phyloP scores from a whole-genome alignment of 1,140 invertebrate species.

The Solenopsis invicta region DNA sequence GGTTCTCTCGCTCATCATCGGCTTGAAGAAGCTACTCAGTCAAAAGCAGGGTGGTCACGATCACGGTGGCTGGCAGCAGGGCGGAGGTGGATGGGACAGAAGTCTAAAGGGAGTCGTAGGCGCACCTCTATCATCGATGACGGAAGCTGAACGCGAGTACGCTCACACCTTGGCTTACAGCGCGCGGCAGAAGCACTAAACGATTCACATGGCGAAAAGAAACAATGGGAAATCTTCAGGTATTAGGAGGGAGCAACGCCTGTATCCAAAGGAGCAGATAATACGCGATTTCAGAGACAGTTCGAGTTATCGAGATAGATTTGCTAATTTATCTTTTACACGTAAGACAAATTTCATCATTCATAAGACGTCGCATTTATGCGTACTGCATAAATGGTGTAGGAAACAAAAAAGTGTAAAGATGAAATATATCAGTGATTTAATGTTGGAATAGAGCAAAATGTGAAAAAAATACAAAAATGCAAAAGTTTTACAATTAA shows the following conservation, averaged over 20 bases:
- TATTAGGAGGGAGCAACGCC: conserved; percentile 38
- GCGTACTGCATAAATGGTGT: neutral
- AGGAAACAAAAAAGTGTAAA: neutral
- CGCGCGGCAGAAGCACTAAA: conserved; percentile 76
- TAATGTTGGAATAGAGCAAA: neutral
- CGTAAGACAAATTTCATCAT: neutral
- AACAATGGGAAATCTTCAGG: conserved; percentile 27
- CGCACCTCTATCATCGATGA: conserved; percentile 82
- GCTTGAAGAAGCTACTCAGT: conserved; percentile 92
- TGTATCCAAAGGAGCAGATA: conserved; percentile 46
- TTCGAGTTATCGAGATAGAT: conserved; percentile 32
- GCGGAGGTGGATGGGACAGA: conserved; percentile 88
- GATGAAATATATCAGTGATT: neutral
- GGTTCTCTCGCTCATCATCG: conserved; percentile 92
- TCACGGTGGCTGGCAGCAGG: conserved; percentile 87
- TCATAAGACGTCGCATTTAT: neutral
- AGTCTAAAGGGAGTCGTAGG: conserved; percentile 82
- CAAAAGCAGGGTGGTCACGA: conserved; percentile 89
- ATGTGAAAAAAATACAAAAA: neutral
- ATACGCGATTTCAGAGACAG: conserved; percentile 38
- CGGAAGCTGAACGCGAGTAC: conserved; percentile 82
- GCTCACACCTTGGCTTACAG: conserved; percentile 91
- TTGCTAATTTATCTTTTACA: conserved; percentile 14
- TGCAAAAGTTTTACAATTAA: neutral
- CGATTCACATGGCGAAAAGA: neutral